Conservation (phyloP, 2,113 vertebrate genomes). For the Microcebus tavaratra region DNA sequence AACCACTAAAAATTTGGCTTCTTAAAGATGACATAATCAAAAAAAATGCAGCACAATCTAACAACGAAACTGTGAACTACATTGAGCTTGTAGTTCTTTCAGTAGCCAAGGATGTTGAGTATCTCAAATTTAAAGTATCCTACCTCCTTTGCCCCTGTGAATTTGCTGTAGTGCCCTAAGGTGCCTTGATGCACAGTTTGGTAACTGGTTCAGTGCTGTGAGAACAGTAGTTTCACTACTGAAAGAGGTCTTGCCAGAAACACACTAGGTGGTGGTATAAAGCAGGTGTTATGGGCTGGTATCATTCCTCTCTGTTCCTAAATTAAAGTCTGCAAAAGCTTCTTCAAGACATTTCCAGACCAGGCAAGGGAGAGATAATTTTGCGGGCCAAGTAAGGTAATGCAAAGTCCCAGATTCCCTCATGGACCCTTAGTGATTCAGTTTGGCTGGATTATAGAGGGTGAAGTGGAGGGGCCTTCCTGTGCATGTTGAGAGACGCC, state of each 20-base stretch:
- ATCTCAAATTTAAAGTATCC: not conserved
- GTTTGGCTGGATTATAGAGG: not conserved
- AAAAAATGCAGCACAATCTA: not conserved
- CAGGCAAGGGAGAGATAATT: not conserved
- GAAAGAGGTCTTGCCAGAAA: not conserved
- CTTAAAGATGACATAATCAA: conserved; percentile 5
- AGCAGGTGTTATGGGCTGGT: not conserved
- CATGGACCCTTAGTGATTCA: not conserved
- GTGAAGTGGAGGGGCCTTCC: not conserved
- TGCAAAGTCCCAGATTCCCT: not conserved
- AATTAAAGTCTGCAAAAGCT: not conserved
- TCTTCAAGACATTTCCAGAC: conserved; percentile 15
- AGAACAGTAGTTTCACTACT: not conserved
- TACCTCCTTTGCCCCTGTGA: not conserved
- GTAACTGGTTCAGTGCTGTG: not conserved
- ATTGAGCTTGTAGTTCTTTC: not conserved
- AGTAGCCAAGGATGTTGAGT: not conserved
- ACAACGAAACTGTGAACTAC: not conserved
- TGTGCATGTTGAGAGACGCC: not conserved
- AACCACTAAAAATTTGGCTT: not conserved
- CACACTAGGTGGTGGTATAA: not conserved
- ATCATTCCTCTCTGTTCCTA: conserved; percentile 3
- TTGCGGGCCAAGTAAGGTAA: not conserved
- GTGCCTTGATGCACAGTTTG: not conserved
- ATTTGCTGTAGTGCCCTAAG: not conserved